phyloP scores from a whole-genome alignment of 1,140 invertebrate species.

The Drosophila nikananu region DNA sequence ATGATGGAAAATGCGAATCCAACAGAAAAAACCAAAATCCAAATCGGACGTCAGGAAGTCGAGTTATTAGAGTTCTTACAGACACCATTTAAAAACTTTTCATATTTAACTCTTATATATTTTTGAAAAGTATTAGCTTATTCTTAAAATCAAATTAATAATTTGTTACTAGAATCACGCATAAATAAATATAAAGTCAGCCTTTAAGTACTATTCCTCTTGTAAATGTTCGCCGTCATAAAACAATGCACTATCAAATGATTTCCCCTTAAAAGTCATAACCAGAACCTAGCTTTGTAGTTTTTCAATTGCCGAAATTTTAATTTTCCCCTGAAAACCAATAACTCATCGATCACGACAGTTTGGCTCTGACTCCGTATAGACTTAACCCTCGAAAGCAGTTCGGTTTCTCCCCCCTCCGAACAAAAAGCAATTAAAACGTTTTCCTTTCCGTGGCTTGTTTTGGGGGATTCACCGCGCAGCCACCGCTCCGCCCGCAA shows the following conservation, averaged over 20 bases:
- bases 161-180: too few relatives aligned
- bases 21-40: too few relatives aligned
- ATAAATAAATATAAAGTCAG: too few relatives aligned
- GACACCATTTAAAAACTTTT: too few relatives aligned
- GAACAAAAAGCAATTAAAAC: constrained; percentile 77
- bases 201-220: background rate
- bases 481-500: background rate
- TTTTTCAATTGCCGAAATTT: constrained; percentile 46
- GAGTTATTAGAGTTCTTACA: too few relatives aligned
- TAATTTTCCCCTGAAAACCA: constrained; percentile 39
- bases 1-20: too few relatives aligned
- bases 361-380: constrained; percentile 42
- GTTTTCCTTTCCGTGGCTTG: constrained; percentile 44
- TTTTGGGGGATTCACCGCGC: constrained; percentile 16
- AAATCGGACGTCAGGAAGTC: too few relatives aligned
- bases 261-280: background rate
- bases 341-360: constrained; percentile 56
- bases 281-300: background rate
- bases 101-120: too few relatives aligned
- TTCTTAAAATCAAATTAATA: too few relatives aligned
- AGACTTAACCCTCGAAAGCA: constrained; percentile 44
- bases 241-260: background rate
- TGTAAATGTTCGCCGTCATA: background rate
- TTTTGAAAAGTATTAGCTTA: too few relatives aligned
- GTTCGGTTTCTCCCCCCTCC: constrained; percentile 10